Conservation (phyloP, 1,140 invertebrate species). For the Brachionus calyciflorus region DNA sequence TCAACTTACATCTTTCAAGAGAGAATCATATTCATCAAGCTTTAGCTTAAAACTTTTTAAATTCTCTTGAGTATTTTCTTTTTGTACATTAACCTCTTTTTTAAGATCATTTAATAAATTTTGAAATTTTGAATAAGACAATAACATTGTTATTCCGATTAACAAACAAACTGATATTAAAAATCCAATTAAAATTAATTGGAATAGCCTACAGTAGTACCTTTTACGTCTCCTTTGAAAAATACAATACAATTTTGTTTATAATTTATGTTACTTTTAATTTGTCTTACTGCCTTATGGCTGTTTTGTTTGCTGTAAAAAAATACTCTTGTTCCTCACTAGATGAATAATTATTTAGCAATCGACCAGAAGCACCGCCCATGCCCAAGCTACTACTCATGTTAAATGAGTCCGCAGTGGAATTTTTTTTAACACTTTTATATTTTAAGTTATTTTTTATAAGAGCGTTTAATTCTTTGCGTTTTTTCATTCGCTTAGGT, state of each 20-base stretch:
- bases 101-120: slow-evolving; percentile 25
- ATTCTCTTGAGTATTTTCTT: slow-evolving; percentile 9
- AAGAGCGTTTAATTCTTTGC: slow-evolving; percentile 18
- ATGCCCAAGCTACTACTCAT: slow-evolving; percentile 7
- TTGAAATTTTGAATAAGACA: slow-evolving; percentile 43
- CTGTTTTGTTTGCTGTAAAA: slow-evolving; percentile 36
- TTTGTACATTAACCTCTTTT: slow-evolving; percentile 19
- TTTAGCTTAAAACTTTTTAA: background rate
- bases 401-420: slow-evolving; percentile 19
- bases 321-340: slow-evolving; percentile 37
- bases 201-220: slow-evolving; percentile 16
- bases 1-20: background rate
- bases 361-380: background rate
- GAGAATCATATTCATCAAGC: slow-evolving; percentile 7
- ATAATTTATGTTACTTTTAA: no score
- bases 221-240: background rate
- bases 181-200: slow-evolving; percentile 15
- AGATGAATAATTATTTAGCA: background rate
- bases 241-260: background rate
- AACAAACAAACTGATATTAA: background rate
- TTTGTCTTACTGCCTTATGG: slow-evolving; percentile 28
- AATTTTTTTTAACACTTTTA: slow-evolving; percentile 19
- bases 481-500: slow-evolving; percentile 36
- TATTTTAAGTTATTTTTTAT: slow-evolving; percentile 43
- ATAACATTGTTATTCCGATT: background rate